Evolutionary conservation across 2,113 vertebrate genomes (phyloP).

Genomic region (Agelaius tricolor): DNA sequence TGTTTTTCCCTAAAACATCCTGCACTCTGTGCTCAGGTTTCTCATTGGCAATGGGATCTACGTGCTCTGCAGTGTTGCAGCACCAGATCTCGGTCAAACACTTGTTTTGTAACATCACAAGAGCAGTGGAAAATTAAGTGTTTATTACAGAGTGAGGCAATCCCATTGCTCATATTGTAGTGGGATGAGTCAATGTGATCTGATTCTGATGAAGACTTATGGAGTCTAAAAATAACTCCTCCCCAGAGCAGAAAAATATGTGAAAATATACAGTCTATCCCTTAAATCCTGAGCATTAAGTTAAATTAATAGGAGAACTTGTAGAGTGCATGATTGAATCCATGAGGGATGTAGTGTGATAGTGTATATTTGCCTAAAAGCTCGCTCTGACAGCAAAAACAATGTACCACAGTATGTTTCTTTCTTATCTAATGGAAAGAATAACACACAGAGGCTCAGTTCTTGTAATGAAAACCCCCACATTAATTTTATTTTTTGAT

Average conservation of each 20-base stretch:
- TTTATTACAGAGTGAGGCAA: constrained; percentile 2
- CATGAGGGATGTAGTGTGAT: constrained; percentile 68
- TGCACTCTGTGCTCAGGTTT: background rate
- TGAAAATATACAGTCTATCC: constrained; percentile 49
- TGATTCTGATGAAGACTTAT: constrained; percentile 23
- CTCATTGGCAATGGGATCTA: background rate
- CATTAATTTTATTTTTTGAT: constrained; percentile 84
- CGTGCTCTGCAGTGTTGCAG: background rate
- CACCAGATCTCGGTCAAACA: background rate
- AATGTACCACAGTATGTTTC: constrained; percentile 72
- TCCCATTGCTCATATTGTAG: background rate
- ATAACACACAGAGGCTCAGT: constrained; percentile 78
- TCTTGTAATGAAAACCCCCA: constrained; percentile 80
- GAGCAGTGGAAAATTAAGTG: constrained; percentile 2
- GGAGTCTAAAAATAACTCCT: constrained; percentile 50
- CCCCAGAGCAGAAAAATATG: constrained; percentile 6
- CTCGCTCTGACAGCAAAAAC: constrained; percentile 71
- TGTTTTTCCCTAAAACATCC: background rate
- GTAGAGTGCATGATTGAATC: constrained; percentile 58
- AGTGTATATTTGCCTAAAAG: constrained; percentile 81
- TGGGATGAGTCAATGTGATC: background rate
- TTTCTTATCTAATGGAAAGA: constrained; percentile 80
- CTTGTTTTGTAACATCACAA: background rate
- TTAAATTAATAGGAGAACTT: constrained; percentile 63
- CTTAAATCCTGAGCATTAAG: constrained; percentile 54